Evolutionary conservation across 2,888 invertebrate species (phyloP), one percentile per base, ranked within the genome.

Genomic region (Nemurella pictetii): DNA sequence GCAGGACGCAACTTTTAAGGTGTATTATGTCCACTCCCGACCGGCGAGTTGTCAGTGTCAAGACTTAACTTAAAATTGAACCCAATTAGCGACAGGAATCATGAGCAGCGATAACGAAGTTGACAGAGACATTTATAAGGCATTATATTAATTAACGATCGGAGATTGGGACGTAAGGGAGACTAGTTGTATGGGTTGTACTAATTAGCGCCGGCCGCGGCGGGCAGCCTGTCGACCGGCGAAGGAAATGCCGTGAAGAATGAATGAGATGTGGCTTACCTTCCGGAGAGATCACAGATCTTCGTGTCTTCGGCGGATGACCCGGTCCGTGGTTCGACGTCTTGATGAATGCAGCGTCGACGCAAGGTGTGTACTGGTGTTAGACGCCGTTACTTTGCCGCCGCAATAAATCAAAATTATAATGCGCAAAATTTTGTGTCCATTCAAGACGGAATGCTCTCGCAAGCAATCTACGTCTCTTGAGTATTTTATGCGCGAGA

Each of bases 41-140:
- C 75, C 28, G 78, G n/a, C 78, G 1, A 30, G 78, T 30, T 78
- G 78, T 78, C 78, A 78, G n/a, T 78, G 78, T 78, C 78, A 78
- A 30, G n/a, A 75, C 26, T 75, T 3, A 28, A 78, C 28, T 78
- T 3, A n/a, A 78, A 78, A 27, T 78, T 28, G 28, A 30, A 27
- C 3, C 78, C 78, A 78, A 78, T 78, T 78, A 78, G 78, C 78
- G 78, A 78, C 78, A 78, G 30, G 28, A 27, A 28, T 78, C 78
- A 29, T 28, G 78, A 78, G 75, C 29, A 0, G 30, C 30, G 30
- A 78, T 78, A 27, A 29, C n/a, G n/a, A n/a, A 30, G 28, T 55
- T 55, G 55, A 55, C 28, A 28, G 78, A 29, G 78, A 28, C 30
- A 78, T 30, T 78, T 29, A 30, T 55, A 55, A 55, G 9, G 55